Percentiles rank a stretch among this genome's conserved stretches.
Evolutionary conservation across 2,888 invertebrate genomes (phyloP).

Genomic region (Quadriops clusia): DNA sequence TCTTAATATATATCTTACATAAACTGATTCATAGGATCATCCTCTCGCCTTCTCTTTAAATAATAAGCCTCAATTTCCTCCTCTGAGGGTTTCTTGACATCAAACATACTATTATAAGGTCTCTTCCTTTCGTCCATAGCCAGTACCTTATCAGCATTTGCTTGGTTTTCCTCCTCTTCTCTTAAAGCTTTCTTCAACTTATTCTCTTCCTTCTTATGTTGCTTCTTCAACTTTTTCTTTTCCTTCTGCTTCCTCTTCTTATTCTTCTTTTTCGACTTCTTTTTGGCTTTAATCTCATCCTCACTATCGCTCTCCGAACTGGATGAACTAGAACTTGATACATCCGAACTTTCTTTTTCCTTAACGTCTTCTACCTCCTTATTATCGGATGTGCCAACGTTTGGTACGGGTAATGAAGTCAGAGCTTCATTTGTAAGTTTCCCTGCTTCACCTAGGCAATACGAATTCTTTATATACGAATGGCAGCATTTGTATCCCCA

Average conservation of each 20-base stretch:
- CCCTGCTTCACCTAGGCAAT: conserved; percentile 72
- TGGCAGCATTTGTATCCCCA: conserved; percentile 98
- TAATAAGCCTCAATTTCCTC: conserved; percentile 91
- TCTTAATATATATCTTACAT: conserved; percentile 14
- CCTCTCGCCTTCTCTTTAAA: conserved; percentile 69
- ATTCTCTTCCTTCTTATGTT: conserved; percentile 37
- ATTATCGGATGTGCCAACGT: too few species aligned
- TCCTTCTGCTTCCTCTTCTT: conserved; percentile 38
- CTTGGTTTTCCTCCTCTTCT: conserved; percentile 49
- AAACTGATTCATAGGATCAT: conserved; percentile 85
- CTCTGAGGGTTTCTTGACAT: conserved; percentile 73
- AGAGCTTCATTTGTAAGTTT: too few species aligned
- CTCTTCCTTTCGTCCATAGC: conserved; percentile 80
- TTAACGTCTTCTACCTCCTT: conserved; percentile 21
- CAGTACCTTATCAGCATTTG: conserved; percentile 51
- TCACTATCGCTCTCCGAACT: conserved; percentile 14
- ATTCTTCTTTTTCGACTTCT: conserved; percentile 41
- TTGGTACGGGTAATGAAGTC: conserved; percentile 8
- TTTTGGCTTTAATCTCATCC: conserved; percentile 39
- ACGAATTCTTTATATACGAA: conserved; percentile 80
- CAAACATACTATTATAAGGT: conserved; percentile 85
- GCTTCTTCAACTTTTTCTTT: conserved; percentile 29
- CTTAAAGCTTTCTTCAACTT: conserved; percentile 52
- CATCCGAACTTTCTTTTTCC: conserved; percentile 15
- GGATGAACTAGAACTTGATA: conserved; percentile 13